Evolutionary conservation across 2,797 vertebrate genomes (phyloP).

Genomic region (Ptychobarbus kaznakovi): DNA sequence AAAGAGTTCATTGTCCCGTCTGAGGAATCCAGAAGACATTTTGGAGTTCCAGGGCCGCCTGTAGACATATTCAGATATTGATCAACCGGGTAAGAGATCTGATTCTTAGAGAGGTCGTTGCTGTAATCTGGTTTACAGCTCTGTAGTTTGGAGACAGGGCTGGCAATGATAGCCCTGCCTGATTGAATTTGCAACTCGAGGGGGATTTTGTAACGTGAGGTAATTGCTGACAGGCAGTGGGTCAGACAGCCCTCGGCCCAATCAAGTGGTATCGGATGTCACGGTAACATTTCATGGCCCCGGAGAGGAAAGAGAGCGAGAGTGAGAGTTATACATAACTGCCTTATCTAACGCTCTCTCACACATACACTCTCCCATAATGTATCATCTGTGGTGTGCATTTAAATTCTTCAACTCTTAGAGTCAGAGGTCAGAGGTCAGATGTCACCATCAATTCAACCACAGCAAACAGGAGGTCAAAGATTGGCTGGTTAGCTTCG

Average conservation of each 20-base stretch:
- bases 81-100: constrained; percentile 59
- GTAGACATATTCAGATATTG: constrained; percentile 60
- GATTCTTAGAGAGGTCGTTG: constrained; percentile 58
- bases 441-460: constrained; percentile 2
- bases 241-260: constrained; percentile 67
- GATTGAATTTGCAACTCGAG: constrained; percentile 73
- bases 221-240: constrained; percentile 74
- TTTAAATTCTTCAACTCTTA: constrained; percentile 16
- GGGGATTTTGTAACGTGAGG: constrained; percentile 68
- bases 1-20: constrained; percentile 30
- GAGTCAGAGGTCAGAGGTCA: constrained; percentile 7
- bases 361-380: constrained; percentile 14
- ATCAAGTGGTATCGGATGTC: constrained; percentile 74
- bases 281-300: constrained; percentile 65
- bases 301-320: constrained; percentile 52
- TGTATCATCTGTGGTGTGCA: constrained; percentile 1
- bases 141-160: constrained; percentile 66
- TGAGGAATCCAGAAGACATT: constrained; percentile 46
- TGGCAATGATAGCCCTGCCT: constrained; percentile 62
- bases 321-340: constrained; percentile 21
- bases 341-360: constrained; percentile 3
- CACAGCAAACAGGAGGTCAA: constrained; percentile 26
- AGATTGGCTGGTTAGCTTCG: constrained; percentile 12
- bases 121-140: constrained; percentile 61
- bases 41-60: constrained; percentile 47